phyloP scores from a whole-genome alignment of 2,888 invertebrate species.

The Chaitophorus viminalis region DNA sequence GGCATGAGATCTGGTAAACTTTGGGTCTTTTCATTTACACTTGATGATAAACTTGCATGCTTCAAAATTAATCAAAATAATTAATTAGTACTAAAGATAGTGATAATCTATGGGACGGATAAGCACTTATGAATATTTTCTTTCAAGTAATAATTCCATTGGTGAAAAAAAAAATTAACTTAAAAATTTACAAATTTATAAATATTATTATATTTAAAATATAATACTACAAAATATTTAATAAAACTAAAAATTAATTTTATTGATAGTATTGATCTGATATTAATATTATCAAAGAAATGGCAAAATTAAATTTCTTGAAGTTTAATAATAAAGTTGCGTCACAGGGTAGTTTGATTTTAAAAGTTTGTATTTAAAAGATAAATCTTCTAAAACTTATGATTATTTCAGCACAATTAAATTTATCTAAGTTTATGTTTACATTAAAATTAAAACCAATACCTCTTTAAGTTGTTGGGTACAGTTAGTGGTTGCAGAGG shows the following conservation, averaged over 20 bases:
- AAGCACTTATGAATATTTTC: not conserved
- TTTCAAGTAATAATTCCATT: no score
- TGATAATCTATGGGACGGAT: not conserved
- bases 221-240: not conserved
- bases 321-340: not conserved
- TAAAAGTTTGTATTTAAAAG: not conserved
- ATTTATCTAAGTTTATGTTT: not conserved
- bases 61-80: constrained; percentile 13
- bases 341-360: not conserved
- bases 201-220: no score
- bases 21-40: constrained; percentile 60
- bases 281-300: no score
- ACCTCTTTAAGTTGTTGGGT: constrained; percentile 49
- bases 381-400: not conserved
- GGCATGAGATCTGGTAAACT: constrained; percentile 63
- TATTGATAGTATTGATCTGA: no score
- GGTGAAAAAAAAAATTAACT: no score
- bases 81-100: not conserved
- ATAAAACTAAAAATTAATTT: no score
- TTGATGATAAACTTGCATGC: constrained; percentile 56
- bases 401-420: not conserved
- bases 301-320: no score
- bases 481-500: constrained; percentile 64
- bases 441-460: not conserved
- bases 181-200: no score